Base-by-base conservation (phyloP, 1,140 invertebrate genomes). In the Platorchestia sp. region DNA sequence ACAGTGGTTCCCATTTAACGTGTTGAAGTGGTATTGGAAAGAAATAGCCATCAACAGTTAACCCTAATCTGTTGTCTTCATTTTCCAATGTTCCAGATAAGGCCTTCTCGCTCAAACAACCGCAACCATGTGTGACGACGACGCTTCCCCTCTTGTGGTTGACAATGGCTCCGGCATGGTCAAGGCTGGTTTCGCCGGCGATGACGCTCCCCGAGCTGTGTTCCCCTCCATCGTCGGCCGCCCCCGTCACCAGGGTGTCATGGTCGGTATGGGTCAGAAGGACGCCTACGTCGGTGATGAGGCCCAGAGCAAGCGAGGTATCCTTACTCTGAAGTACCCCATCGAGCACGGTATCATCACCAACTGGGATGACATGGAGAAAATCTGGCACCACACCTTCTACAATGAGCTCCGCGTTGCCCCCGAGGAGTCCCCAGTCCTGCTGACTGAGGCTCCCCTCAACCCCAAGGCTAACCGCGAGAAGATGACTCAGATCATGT, bases 291-390 rank as follows among this genome's bases (percentile, higher is more conserved):
- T 99, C 95, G 99, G 99, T 96, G 99, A 99, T 97, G 99, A 99
- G 97, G 99, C 99, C 97, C 99, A 99, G 97, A 98, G 98, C 97
- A 99, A 99, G 97, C 98, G 99, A 98, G 98, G 98, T 98, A 99
- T 99, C 97, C 98, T 99, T 96, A 99, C 98, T 96, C 97, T 99
- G 96, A 99, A 99, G 97, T 99, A 99, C 97, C 99, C 99, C 96
- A 99, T 99, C 97, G 98, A 99, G 97, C 99, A 99, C 97, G 99
- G 99, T 97, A 99, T 99, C 97, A 98, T 99, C 97, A 99, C 98
- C 97, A 99, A 99, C 98, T 99, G 99, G 99, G 99, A 99, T 97
- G 99, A 99, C 96, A 99, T 99, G 99, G 99, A 99, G 97, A 99
- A 99, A 97, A 99, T 99, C 97, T 99, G 99, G 99, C 99, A 99